phyloP scores from a whole-genome alignment of 2,888 invertebrate species.

The Drosophila prolongata region DNA sequence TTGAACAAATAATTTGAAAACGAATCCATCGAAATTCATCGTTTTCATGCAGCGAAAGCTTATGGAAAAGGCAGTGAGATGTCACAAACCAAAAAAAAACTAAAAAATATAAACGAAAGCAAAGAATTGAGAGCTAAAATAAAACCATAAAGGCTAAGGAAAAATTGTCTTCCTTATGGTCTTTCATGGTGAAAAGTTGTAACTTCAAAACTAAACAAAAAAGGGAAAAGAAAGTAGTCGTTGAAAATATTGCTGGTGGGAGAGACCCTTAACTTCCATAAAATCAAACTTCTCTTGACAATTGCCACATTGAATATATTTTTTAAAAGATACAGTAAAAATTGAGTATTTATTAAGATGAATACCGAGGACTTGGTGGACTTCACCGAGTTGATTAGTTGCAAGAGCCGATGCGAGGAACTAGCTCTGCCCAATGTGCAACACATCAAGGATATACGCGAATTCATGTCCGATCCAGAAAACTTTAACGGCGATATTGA shows the following conservation, averaged over 20 bases:
- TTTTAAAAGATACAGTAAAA: background rate
- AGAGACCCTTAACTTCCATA: background rate
- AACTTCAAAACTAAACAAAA: background rate
- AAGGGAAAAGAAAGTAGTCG: background rate
- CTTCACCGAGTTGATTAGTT: slow-evolving; percentile 22
- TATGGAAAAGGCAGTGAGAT: slow-evolving; percentile 1
- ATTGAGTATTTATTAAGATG: background rate
- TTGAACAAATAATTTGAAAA: slow-evolving; percentile 24
- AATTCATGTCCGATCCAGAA: slow-evolving; percentile 36
- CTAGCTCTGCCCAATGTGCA: slow-evolving; percentile 45
- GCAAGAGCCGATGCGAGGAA: background rate
- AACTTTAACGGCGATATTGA: slow-evolving; percentile 19
- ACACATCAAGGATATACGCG: slow-evolving; percentile 36
- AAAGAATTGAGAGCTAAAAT: background rate
- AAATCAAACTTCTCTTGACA: background rate
- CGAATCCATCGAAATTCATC: slow-evolving; percentile 20
- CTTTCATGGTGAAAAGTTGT: background rate
- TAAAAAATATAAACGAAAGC: background rate
- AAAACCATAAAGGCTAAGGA: too few species aligned
- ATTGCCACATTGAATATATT: background rate
- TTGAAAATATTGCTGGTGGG: too few species aligned
- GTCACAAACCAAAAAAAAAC: background rate
- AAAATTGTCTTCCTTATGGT: too few species aligned
- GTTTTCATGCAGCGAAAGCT: slow-evolving; percentile 9
- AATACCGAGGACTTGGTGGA: slow-evolving; percentile 11